These are phyloP conservation scores for Calypte anna DNA, from an alignment of 2,113 vertebrate species.

Conservation along the genomic window DNA sequence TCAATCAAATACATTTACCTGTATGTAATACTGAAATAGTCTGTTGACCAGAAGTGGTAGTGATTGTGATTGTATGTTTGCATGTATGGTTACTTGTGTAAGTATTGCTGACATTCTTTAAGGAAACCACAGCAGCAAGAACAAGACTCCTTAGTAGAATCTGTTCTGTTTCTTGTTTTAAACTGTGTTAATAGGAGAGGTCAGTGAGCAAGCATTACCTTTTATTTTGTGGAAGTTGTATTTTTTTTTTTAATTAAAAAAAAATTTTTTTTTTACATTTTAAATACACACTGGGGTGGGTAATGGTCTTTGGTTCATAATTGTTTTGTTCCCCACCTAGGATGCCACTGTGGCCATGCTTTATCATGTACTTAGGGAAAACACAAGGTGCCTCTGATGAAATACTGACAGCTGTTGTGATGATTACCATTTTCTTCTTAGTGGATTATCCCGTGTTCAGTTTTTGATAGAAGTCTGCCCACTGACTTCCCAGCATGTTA, in stretches of 20 bases:
- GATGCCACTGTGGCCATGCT: accelerated
- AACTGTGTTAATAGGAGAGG: not conserved
- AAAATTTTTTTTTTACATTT: not conserved
- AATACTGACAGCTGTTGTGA: not conserved
- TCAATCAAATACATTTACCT: not conserved
- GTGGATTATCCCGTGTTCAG: not conserved
- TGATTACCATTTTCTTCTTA: not conserved
- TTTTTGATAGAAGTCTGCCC: not conserved
- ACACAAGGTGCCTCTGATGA: accelerated
- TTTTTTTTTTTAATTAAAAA: not conserved
- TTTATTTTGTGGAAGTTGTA: not conserved
- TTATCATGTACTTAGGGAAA: not conserved
- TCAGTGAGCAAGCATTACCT: not conserved
- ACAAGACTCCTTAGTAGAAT: not conserved
- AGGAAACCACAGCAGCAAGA: not conserved
- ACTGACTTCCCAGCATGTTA: not conserved
- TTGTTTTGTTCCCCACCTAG: not conserved
- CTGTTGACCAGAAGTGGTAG: not conserved
- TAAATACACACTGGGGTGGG: not conserved
- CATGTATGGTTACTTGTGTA: accelerated
- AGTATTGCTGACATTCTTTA: not conserved
- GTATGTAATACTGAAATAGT: accelerated
- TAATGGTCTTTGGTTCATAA: not conserved
- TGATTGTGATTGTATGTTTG: too few species aligned
- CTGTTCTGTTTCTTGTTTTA: not conserved